These are phyloP conservation scores for Gambusia holbrooki DNA, from an alignment of 2,113 vertebrate species.

Conservation along the genomic window DNA sequence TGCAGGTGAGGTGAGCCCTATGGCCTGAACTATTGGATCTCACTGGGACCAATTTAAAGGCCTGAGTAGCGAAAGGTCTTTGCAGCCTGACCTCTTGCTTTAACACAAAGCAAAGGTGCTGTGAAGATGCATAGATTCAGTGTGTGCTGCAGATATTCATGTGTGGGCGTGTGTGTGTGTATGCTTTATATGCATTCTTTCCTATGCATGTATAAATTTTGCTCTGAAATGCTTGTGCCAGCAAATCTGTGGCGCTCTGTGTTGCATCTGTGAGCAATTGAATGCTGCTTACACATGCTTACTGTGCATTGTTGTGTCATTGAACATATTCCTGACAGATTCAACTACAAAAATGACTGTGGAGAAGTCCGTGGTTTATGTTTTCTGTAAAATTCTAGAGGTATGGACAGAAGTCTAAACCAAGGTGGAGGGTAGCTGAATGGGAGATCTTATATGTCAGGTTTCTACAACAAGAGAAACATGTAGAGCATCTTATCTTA, in stretches of 20 bases:
- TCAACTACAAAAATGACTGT: slow-evolving; percentile 35
- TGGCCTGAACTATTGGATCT: slow-evolving; percentile 53
- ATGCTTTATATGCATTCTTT: background rate
- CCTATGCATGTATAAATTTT: slow-evolving; percentile 24
- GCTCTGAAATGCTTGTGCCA: slow-evolving; percentile 37
- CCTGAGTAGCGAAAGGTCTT: slow-evolving; percentile 32
- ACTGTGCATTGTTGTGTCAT: slow-evolving; percentile 27
- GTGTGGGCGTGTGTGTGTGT: background rate
- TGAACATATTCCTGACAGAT: slow-evolving; percentile 24
- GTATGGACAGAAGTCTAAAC: slow-evolving; percentile 10
- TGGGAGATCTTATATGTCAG: background rate
- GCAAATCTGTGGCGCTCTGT: slow-evolving; percentile 20
- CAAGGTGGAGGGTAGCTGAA: slow-evolving; percentile 24
- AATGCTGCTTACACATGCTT: slow-evolving; percentile 29
- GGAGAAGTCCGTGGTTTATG: slow-evolving; percentile 4
- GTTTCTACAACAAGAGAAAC: background rate
- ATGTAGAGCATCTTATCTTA: background rate
- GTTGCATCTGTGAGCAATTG: slow-evolving; percentile 29
- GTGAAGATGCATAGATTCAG: background rate
- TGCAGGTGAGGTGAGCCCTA: slow-evolving; percentile 50
- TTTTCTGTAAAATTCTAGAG: slow-evolving; percentile 21
- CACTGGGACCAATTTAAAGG: slow-evolving; percentile 78
- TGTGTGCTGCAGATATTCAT: slow-evolving; percentile 1
- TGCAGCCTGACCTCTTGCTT: slow-evolving; percentile 4
- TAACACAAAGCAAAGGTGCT: slow-evolving; percentile 15